Percentiles rank a stretch among this genome's conserved stretches.
Evolutionary conservation across 1,140 invertebrate species (phyloP).

Genomic region (Sitophilus oryzae): DNA sequence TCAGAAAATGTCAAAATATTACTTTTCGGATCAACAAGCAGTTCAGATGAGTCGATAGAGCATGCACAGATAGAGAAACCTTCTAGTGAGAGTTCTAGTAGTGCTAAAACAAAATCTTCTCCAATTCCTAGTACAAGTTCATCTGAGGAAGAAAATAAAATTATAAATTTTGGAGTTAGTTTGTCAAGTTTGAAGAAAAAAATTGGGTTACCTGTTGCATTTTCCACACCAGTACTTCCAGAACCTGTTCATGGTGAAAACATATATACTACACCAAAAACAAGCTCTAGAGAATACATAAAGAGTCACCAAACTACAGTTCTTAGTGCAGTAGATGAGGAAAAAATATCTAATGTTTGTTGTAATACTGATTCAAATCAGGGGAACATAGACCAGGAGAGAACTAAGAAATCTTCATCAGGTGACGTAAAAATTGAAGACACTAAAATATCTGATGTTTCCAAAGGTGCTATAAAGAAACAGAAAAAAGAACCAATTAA

Average conservation of each 20-base stretch:
- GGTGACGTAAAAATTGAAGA: not conserved
- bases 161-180: slow-evolving; percentile 5
- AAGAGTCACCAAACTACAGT: not conserved
- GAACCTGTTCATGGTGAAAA: not conserved
- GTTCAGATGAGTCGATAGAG: not conserved
- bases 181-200: slow-evolving; percentile 30
- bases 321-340: not conserved
- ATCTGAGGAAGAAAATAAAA: slow-evolving; percentile 4
- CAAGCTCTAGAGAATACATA: not conserved
- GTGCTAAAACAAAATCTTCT: not conserved
- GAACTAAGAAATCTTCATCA: not conserved
- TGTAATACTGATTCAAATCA: not conserved
- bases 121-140: slow-evolving; percentile 2
- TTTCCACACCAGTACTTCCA: slow-evolving; percentile 33
- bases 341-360: not conserved
- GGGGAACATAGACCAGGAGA: not conserved
- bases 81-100: not conserved
- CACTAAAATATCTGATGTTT: not conserved
- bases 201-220: slow-evolving; percentile 36
- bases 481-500: not conserved
- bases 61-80: not conserved
- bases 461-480: not conserved
- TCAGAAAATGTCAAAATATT: not conserved
- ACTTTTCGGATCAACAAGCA: not conserved
- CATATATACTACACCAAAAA: not conserved